Base-by-base conservation (phyloP, 2,113 vertebrate species). In the Hiodon tergisus region DNA sequence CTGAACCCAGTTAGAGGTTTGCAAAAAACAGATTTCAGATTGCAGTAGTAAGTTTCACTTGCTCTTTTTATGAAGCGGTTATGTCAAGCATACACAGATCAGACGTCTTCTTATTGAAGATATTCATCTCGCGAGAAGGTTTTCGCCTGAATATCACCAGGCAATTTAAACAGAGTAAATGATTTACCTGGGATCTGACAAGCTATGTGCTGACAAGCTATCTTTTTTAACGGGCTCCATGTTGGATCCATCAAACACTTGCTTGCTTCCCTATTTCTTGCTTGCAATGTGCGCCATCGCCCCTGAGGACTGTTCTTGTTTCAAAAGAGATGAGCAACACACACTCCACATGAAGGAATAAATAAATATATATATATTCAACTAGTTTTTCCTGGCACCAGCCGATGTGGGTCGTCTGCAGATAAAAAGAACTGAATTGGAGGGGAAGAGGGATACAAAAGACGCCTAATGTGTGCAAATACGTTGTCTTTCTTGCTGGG, bases 391-490 rank as follows among this genome's bases (percentile, higher is more conserved):
- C 55, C 72, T 71, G 57, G 47, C 31, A 55, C 17, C n/a, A 71
- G 58, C 47, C 72, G 16, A 53, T 67, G 16, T 71, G 62, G 17
- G 61, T 78, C 48, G 53, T 71, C 78, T 71, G 55, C 77, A 77
- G 16, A 13, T 55, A 67, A 69, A 58, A 48, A 50, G 13, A 63
- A 53, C 52, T 4, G 53, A 65, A 6, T 47, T 14, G 57, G 53
- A 17, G 8, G 2, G 13, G 53, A 60, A 78, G 46, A 78, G 9
- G 47, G 47, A 75, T 76, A 76, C 52, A 78, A 72, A 77, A 4
- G 10, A 68, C 77, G 46, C 72, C 53, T 80, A 77, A 76, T 80
- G 70, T 78, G 79, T 76, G 51, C 10, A 78, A 84, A 81, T 80
- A 77, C 57, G 68, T 72, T 74, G 68, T 55, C 6, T 67, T 72